A percentile compares a stretch with the other conserved stretches of the same genome.
Conservation (phyloP, 2,113 vertebrate species). For the Thunnus thynnus region DNA sequence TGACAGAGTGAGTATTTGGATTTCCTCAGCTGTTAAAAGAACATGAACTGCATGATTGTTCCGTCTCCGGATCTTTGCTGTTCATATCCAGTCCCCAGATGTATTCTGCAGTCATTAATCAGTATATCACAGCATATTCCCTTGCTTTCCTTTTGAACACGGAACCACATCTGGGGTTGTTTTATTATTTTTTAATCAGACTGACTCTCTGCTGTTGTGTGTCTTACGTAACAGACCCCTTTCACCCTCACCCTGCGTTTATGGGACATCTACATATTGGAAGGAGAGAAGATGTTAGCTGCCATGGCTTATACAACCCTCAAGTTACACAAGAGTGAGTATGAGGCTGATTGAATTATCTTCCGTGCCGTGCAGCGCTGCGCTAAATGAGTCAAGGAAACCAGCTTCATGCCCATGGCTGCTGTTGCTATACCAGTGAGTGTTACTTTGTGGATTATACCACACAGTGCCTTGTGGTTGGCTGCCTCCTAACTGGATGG, state of each 20-base stretch:
- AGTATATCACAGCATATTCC: not conserved
- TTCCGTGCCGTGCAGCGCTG: not conserved
- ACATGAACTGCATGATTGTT: not conserved
- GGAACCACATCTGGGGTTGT: conserved; percentile 1
- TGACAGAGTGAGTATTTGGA: conserved; percentile 88
- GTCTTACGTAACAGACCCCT: conserved; percentile 84
- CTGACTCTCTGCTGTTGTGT: conserved; percentile 17
- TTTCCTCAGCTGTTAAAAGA: not conserved
- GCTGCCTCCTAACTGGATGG: conserved; percentile 58
- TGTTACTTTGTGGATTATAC: conserved; percentile 41
- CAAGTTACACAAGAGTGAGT: conserved; percentile 92
- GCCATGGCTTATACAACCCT: conserved; percentile 91
- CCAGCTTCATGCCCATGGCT: conserved; percentile 9
- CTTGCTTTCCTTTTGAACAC: not conserved
- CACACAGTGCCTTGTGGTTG: conserved; percentile 47
- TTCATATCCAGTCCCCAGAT: conserved; percentile 7
- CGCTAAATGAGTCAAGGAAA: conserved; percentile 10
- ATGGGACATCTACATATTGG: conserved; percentile 93
- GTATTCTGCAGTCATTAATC: not conserved
- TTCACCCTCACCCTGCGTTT: conserved; percentile 90
- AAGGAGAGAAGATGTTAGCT: conserved; percentile 86
- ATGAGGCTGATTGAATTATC: conserved; percentile 1
- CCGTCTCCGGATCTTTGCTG: not conserved
- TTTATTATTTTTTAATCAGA: conserved; percentile 20
- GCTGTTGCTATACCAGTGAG: conserved; percentile 49